Evolutionary conservation across 2,888 invertebrate species (phyloP).

Genomic region (Dugesia japonica): DNA sequence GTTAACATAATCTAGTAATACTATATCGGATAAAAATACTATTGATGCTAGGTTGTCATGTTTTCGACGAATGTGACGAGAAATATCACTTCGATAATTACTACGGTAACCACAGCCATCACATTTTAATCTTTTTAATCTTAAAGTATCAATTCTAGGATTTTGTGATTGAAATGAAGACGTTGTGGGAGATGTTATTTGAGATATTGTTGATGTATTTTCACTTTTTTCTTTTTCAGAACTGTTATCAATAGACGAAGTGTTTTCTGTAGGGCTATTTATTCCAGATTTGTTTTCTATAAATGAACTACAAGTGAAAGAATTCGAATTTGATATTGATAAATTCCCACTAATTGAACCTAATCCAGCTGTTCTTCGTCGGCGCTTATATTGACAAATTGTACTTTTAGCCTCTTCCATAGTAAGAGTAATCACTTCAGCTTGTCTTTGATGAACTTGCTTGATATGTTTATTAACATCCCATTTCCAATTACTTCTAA

Average conservation of each 20-base stretch:
- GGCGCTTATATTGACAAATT: constrained; percentile 38
- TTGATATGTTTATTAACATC: constrained; percentile 87
- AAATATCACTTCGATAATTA: constrained; percentile 90
- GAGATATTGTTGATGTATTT: neutral
- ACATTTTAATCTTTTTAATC: constrained; percentile 69
- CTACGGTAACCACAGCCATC: constrained; percentile 80
- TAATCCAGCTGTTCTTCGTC: neutral
- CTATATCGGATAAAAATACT: constrained; percentile 38
- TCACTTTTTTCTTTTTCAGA: neutral
- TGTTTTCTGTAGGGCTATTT: neutral
- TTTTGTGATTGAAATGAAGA: neutral
- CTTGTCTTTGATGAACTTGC: constrained; percentile 39
- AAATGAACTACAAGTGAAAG: neutral
- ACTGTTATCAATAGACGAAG: neutral
- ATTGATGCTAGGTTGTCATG: constrained; percentile 38
- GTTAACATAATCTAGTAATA: constrained; percentile 17
- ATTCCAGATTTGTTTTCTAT: neutral
- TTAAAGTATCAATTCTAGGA: constrained; percentile 31
- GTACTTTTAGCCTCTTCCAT: constrained; percentile 39
- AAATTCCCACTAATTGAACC: neutral
- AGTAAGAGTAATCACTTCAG: constrained; percentile 38
- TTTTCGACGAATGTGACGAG: constrained; percentile 66
- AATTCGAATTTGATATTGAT: neutral
- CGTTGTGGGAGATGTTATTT: neutral
- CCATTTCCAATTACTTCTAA: constrained; percentile 87